Conservation (phyloP, 1,140 invertebrate species). For the Idris sp. region DNA sequence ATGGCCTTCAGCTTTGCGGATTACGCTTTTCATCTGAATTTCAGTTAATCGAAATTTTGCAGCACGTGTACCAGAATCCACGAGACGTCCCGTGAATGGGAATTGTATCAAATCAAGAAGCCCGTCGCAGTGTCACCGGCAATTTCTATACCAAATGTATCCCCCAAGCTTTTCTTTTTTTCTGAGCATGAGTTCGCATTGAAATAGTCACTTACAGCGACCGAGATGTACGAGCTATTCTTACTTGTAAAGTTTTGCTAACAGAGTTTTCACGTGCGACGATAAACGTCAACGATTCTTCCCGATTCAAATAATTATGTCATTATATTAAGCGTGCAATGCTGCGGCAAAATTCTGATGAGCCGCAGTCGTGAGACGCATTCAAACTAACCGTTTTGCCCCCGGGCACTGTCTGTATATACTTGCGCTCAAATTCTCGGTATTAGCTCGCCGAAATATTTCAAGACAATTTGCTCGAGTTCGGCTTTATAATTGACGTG, state of each 20-base stretch:
- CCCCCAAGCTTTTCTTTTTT: slow-evolving; percentile 25
- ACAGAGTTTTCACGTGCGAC: too few species aligned
- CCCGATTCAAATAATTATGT: slow-evolving; percentile 25
- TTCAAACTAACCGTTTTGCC: slow-evolving; percentile 46
- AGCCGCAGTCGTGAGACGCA: slow-evolving; percentile 40
- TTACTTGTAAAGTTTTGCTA: too few species aligned
- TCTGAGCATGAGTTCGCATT: slow-evolving; percentile 43
- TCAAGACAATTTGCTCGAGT: too few species aligned
- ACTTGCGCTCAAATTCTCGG: too few species aligned
- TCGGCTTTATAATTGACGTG: too few species aligned
- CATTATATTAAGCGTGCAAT: slow-evolving; percentile 22
- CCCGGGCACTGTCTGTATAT: slow-evolving; percentile 12
- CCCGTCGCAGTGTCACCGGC: slow-evolving; percentile 40
- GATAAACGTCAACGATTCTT: slow-evolving; percentile 31
- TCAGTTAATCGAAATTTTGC: slow-evolving; percentile 65
- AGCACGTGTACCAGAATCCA: slow-evolving; percentile 39
- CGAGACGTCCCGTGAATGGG: slow-evolving; percentile 62
- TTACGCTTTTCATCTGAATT: slow-evolving; percentile 62
- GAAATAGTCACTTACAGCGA: slow-evolving; percentile 47
- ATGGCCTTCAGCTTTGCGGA: slow-evolving; percentile 24
- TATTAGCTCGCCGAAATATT: too few species aligned
- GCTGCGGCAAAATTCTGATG: slow-evolving; percentile 35
- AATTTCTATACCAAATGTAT: too few species aligned
- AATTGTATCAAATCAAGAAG: slow-evolving; percentile 67
- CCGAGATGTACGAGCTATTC: slow-evolving; percentile 3